Percentiles rank a stretch among this genome's conserved stretches.
Conservation (phyloP, 2,888 invertebrate species). For the Microchrysa polita region DNA sequence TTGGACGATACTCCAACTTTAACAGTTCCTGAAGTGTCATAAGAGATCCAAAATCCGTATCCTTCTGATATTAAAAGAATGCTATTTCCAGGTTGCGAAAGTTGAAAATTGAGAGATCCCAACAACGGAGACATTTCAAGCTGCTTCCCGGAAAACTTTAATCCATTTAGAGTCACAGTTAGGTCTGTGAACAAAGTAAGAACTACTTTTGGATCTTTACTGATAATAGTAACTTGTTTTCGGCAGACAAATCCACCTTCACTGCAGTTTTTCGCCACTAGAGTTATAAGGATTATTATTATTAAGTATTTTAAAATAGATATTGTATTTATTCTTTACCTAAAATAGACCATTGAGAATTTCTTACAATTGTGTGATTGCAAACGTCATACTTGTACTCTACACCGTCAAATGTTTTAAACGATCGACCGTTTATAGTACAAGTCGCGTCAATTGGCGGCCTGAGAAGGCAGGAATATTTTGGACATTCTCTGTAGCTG, state of each 20-base stretch:
- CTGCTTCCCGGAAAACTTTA: conserved; percentile 64
- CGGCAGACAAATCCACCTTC: conserved; percentile 67
- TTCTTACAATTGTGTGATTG: conserved; percentile 79
- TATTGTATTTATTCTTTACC: conserved; percentile 65
- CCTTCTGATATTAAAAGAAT: conserved; percentile 74
- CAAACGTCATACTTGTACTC: conserved; percentile 85
- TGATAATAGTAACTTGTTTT: conserved; percentile 71
- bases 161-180: conserved; percentile 75
- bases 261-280: conserved; percentile 75
- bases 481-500: conserved; percentile 66
- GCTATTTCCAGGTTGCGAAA: conserved; percentile 75
- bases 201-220: conserved; percentile 67
- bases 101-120: conserved; percentile 70
- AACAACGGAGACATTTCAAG: conserved; percentile 60
- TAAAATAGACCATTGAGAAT: conserved; percentile 78
- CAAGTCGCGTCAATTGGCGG: conserved; percentile 71
- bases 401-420: conserved; percentile 81
- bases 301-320: neutral
- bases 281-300: conserved; percentile 48
- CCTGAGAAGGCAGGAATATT: conserved; percentile 73
- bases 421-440: conserved; percentile 76
- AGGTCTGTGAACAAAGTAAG: conserved; percentile 68
- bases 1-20: conserved; percentile 77
- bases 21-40: conserved; percentile 73
- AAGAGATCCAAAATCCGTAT: conserved; percentile 79